Conservation (phyloP, 2,113 vertebrate species). For the Trichechus manatus region DNA sequence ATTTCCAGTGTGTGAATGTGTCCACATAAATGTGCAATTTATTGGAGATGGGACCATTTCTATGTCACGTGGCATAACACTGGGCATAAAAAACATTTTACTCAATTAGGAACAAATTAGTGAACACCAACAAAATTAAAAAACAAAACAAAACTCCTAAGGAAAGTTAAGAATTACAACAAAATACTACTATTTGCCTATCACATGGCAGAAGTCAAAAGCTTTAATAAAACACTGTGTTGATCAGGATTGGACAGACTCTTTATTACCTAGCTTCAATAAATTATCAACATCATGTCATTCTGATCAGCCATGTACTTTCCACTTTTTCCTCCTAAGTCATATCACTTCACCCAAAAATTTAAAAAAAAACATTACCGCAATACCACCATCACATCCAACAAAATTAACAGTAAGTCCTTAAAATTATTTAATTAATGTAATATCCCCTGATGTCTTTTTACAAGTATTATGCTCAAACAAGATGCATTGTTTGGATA, state of each 20-base stretch:
- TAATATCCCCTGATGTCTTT: neutral
- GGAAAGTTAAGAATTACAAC: neutral
- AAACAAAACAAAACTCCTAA: neutral
- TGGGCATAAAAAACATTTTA: neutral
- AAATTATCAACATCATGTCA: neutral
- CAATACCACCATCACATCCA: neutral
- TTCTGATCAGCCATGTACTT: neutral
- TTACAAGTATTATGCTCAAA: neutral
- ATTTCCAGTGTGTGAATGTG: neutral
- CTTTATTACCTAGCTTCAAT: conserved; percentile 18
- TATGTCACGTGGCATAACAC: neutral
- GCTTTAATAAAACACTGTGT: conserved; percentile 12
- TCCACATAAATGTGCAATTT: neutral
- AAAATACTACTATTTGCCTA: neutral
- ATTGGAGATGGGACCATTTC: neutral
- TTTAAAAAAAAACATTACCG: neutral
- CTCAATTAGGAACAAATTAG: neutral
- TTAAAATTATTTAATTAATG: neutral
- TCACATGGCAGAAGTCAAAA: neutral
- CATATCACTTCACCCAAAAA: neutral
- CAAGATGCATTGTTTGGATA: neutral
- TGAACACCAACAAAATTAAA: neutral
- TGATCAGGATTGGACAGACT: neutral
- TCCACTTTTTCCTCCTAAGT: neutral
- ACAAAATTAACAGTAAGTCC: neutral